phyloP scores from a whole-genome alignment of 2,797 vertebrate species.

The Poecilia picta region DNA sequence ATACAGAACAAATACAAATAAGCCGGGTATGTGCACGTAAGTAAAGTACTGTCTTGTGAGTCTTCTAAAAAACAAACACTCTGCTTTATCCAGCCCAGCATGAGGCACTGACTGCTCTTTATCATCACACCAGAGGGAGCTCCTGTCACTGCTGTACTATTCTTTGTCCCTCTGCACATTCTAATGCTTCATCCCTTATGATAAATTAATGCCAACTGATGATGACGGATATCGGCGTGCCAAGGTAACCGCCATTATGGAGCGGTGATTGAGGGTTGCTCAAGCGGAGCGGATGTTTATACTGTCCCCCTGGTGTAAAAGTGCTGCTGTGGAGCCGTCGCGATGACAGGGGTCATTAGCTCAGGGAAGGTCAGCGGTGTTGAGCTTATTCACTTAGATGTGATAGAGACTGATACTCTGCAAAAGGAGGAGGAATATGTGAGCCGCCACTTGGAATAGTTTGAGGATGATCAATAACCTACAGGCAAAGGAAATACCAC shows the following conservation, averaged over 20 bases:
- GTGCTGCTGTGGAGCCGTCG: conserved; percentile 45
- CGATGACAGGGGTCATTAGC: conserved; percentile 76
- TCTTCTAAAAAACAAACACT: background rate
- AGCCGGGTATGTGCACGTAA: background rate
- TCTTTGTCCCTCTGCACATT: conserved; percentile 46
- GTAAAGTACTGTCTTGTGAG: background rate
- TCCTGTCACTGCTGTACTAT: conserved; percentile 48
- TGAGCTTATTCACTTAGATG: conserved; percentile 61
- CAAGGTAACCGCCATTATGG: conserved; percentile 72
- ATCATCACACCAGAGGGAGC: conserved; percentile 73
- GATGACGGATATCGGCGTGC: conserved; percentile 68
- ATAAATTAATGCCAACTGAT: conserved; percentile 64
- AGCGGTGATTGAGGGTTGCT: conserved; percentile 61
- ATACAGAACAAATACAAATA: background rate
- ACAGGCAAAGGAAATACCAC: background rate
- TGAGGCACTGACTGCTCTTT: conserved; percentile 39
- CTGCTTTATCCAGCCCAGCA: conserved; percentile 27
- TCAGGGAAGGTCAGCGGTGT: conserved; percentile 73
- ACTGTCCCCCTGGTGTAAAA: conserved; percentile 66
- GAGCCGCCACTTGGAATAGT: background rate
- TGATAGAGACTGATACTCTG: conserved; percentile 62
- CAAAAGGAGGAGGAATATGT: conserved; percentile 28
- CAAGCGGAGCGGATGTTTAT: conserved; percentile 67
- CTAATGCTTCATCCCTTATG: conserved; percentile 53
- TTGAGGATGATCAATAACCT: conserved; percentile 6